Evolutionary conservation across 2,888 invertebrate genomes (phyloP).

Genomic region (Zaprionus lineosus): DNA sequence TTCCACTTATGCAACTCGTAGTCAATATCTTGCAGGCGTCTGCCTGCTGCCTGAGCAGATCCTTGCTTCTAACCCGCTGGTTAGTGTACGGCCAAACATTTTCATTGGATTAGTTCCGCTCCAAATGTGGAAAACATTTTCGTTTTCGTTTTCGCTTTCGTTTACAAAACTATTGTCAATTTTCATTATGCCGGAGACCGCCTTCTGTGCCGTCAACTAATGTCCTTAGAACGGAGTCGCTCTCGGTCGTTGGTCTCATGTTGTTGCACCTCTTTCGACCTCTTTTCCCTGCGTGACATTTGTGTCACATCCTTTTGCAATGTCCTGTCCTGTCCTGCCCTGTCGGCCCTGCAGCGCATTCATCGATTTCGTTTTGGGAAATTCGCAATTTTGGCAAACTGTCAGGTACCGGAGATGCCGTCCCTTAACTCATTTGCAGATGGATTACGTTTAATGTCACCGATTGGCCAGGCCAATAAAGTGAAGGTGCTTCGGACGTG

Average conservation of each 20-base stretch:
- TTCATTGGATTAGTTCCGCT: slow-evolving; percentile 68
- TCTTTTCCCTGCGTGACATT: slow-evolving; percentile 60
- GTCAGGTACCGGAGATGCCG: slow-evolving; percentile 66
- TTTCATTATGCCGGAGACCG: slow-evolving; percentile 72
- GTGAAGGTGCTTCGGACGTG: slow-evolving; percentile 65
- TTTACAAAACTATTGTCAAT: slow-evolving; percentile 69
- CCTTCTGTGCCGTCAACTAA: slow-evolving; percentile 50
- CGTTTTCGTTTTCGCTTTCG: slow-evolving; percentile 64
- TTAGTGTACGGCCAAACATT: no score
- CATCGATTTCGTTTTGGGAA: slow-evolving; percentile 63
- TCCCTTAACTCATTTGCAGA: slow-evolving; percentile 57
- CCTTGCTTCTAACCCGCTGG: no score
- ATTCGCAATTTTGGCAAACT: slow-evolving; percentile 60
- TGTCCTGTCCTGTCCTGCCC: slow-evolving; percentile 16
- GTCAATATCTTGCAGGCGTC: slow-evolving; percentile 16
- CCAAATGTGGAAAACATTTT: slow-evolving; percentile 64
- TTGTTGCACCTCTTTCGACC: slow-evolving; percentile 64
- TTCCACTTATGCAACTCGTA: slow-evolving; percentile 41
- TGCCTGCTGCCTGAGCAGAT: slow-evolving; percentile 7
- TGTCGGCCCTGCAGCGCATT: slow-evolving; percentile 70
- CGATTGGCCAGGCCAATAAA: slow-evolving; percentile 72
- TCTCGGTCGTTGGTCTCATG: slow-evolving; percentile 15
- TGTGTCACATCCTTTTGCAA: slow-evolving; percentile 22
- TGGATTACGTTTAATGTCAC: slow-evolving; percentile 71
- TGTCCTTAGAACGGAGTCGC: background rate